A percentile compares a stretch with the other conserved stretches of the same genome.
Evolutionary conservation across 2,113 vertebrate genomes (phyloP).

Genomic region (Talpa occidentalis): DNA sequence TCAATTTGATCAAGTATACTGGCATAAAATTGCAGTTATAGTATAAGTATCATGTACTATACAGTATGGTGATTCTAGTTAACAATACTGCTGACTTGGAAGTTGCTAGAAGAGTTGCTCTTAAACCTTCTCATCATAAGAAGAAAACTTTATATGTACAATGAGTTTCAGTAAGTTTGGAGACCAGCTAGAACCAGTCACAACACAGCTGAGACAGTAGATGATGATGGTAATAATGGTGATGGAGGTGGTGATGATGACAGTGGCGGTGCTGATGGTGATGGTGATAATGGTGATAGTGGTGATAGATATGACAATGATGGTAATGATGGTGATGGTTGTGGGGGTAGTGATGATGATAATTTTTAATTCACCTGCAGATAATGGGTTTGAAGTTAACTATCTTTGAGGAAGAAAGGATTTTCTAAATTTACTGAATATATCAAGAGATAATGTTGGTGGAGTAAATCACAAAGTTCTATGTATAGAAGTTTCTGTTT

Average conservation of each 20-base stretch:
- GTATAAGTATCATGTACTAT: not conserved
- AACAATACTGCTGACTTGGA: not conserved
- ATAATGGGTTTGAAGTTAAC: not conserved
- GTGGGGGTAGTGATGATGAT: fast-evolving
- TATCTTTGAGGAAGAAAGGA: not conserved
- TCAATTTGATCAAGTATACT: not conserved
- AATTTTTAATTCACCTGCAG: not conserved
- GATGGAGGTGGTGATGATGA: fast-evolving
- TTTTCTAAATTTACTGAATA: not conserved
- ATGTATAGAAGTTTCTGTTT: not conserved
- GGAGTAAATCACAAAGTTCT: not conserved
- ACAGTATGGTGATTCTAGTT: too few relatives aligned
- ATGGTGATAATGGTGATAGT: fast-evolving
- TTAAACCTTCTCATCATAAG: not conserved
- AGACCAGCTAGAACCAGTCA: too few relatives aligned
- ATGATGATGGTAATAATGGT: not conserved
- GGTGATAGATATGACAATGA: fast-evolving
- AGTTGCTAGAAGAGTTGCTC: not conserved
- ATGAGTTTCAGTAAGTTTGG: not conserved
- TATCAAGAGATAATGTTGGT: not conserved
- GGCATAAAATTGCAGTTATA: not conserved
- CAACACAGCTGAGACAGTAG: not conserved
- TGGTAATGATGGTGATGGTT: fast-evolving
- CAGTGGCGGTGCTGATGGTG: fast-evolving
- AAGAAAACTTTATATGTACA: not conserved